Evolutionary conservation across 2,797 vertebrate species (phyloP).

Genomic region (Hemitrygon akajei): DNA sequence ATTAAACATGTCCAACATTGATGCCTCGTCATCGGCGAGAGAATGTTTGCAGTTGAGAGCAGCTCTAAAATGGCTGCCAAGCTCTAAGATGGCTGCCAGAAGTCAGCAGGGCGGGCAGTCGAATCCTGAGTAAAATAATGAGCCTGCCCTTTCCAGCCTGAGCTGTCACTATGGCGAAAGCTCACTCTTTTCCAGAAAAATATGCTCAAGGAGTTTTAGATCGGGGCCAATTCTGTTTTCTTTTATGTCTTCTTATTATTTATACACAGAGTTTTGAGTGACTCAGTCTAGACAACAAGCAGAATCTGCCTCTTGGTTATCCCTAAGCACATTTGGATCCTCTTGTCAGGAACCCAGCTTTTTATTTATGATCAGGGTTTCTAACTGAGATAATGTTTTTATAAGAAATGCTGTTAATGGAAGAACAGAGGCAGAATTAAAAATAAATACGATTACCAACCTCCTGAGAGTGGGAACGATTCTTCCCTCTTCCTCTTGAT

Average conservation of each 20-base stretch:
- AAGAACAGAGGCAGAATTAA: too few species aligned
- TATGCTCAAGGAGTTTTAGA: background rate
- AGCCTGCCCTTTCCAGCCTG: background rate
- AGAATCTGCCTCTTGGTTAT: background rate
- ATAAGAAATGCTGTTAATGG: background rate
- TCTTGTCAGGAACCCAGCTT: background rate
- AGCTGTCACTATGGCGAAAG: background rate
- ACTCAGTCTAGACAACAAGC: background rate
- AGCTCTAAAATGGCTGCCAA: constrained; percentile 95
- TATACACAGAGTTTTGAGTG: background rate
- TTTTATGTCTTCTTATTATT: background rate
- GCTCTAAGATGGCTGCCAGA: constrained; percentile 87
- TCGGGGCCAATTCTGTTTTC: background rate
- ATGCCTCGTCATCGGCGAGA: constrained; percentile 68
- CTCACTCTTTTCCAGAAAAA: background rate
- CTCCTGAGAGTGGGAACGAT: too few species aligned
- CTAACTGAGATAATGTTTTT: background rate
- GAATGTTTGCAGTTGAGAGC: constrained; percentile 61
- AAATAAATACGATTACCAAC: too few species aligned
- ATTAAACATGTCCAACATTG: constrained; percentile 41
- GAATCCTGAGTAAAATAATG: background rate
- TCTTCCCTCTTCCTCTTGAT: too few species aligned
- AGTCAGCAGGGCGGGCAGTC: constrained; percentile 60
- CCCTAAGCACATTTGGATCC: background rate
- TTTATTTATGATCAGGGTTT: background rate